Base-by-base conservation (phyloP, 2,113 vertebrate genomes). In the Sebastes schlegelii region DNA sequence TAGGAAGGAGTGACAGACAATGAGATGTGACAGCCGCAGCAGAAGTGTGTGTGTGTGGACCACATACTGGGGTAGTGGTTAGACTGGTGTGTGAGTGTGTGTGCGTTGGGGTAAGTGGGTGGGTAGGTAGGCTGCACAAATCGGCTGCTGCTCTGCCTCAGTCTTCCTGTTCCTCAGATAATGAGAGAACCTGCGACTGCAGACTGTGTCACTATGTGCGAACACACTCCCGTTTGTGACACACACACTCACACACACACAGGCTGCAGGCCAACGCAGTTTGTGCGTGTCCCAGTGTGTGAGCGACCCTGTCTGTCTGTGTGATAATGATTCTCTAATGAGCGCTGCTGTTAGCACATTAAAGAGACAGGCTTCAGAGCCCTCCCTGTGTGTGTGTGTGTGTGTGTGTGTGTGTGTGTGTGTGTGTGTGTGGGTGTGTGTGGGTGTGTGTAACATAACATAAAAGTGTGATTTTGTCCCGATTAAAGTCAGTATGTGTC, bases 251-350 rank as follows among this genome's bases (percentile, higher is more conserved):
- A 77, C 62, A 66, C 26, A 62, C 12, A 52, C 54, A 55, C 71
- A 57, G 60, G 65, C 91, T 90, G 76, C 61, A 21, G 86, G 71
- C 85, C 79, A 68, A 49, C 51, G 61, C 67, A 48, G 65, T 65
- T 55, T 77, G 51, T 69, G 79, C 48, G 21, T 68, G 83, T 72
- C 70, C 61, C 70, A 76, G 86, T 85, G 91, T 88, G 83, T 68
- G 78, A 80, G 78, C 52, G 58, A 81, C 79, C 75, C 82, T 88
- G 88, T 88, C 72, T 84, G 83, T 88, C 77, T 82, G 82, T 85
- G 85, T 82, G 82, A 88, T 94, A 92, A 92, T 87, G 90, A 93
- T 92, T 92, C 87, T 88, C 87, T 92, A 93, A 95, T 92, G 91
- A 94, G 91, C 69, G 61, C 79, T 83, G 90, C 91, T 92, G 91